Conservation (phyloP, 2,113 vertebrate genomes). For the Myxocyprinus asiaticus region DNA sequence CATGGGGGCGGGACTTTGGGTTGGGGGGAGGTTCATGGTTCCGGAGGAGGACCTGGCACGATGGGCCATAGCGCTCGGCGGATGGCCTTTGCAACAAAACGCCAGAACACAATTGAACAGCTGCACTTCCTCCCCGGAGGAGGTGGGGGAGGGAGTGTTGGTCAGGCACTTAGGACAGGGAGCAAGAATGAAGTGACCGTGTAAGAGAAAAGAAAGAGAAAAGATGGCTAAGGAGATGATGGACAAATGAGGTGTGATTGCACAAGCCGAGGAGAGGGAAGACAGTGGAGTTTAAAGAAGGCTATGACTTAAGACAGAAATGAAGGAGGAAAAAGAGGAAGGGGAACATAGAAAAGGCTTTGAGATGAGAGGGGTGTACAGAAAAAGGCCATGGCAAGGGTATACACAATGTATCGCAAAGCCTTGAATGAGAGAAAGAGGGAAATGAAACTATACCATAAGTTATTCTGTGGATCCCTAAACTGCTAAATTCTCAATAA, state of each 20-base stretch:
- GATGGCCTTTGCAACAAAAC: conserved; percentile 83
- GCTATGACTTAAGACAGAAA: neutral
- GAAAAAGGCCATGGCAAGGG: conserved; percentile 7
- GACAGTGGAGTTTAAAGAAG: neutral
- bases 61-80: conserved; percentile 69
- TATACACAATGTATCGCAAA: neutral
- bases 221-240: conserved; percentile 34
- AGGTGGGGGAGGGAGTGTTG: conserved; percentile 65
- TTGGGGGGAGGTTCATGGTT: conserved; percentile 67
- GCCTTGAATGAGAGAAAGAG: conserved; percentile 11
- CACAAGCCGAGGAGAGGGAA: conserved; percentile 11
- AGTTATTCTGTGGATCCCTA: conserved; percentile 28
- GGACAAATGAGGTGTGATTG: conserved; percentile 26
- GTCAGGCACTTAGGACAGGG: conserved; percentile 76
- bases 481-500: conserved; percentile 32
- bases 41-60: conserved; percentile 39
- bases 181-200: conserved; percentile 90
- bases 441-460: conserved; percentile 20
- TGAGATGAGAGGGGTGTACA: neutral
- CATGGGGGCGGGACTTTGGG: conserved; percentile 63
- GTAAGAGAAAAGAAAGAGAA: conserved; percentile 63
- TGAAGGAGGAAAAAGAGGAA: conserved; percentile 8
- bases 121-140: conserved; percentile 87
- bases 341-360: neutral
- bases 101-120: conserved; percentile 89